These are phyloP conservation scores for Mohoua ochrocephala DNA, from an alignment of 2,113 vertebrate genomes.

Conservation along the genomic window DNA sequence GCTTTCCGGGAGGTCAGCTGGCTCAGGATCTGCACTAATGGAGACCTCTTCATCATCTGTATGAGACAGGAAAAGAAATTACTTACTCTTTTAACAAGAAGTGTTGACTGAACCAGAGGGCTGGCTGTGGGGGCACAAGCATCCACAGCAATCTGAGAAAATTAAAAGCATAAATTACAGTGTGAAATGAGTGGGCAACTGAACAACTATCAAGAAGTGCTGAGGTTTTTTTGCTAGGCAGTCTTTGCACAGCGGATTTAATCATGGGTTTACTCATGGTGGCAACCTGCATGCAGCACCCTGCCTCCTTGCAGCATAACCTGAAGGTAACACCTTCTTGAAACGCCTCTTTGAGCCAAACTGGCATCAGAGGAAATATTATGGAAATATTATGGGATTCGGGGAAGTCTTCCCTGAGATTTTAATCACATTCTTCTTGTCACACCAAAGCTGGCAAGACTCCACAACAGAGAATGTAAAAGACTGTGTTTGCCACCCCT, in stretches of 20 bases:
- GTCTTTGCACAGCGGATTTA: background rate
- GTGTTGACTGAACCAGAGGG: background rate
- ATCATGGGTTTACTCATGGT: background rate
- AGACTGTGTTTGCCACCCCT: background rate
- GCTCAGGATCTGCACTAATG: conserved; percentile 79
- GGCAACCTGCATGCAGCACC: background rate
- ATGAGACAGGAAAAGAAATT: conserved; percentile 44
- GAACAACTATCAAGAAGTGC: background rate
- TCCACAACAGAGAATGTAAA: background rate
- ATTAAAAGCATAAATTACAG: conserved; percentile 6
- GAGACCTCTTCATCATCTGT: conserved; percentile 94
- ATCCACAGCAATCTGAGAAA: background rate
- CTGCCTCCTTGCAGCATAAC: background rate
- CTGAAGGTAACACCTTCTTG: background rate
- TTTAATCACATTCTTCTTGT: background rate
- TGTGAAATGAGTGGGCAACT: background rate
- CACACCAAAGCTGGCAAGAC: background rate
- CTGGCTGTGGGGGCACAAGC: background rate
- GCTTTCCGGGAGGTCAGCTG: conserved; percentile 64
- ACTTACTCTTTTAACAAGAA: background rate
- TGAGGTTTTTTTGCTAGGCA: background rate
- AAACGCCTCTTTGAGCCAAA: background rate
- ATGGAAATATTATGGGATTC: background rate
- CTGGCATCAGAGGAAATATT: background rate
- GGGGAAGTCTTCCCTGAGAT: background rate